These are phyloP conservation scores for Protaetia brevitarsis DNA, from an alignment of 1,140 invertebrate species.

Conservation along the genomic window DNA sequence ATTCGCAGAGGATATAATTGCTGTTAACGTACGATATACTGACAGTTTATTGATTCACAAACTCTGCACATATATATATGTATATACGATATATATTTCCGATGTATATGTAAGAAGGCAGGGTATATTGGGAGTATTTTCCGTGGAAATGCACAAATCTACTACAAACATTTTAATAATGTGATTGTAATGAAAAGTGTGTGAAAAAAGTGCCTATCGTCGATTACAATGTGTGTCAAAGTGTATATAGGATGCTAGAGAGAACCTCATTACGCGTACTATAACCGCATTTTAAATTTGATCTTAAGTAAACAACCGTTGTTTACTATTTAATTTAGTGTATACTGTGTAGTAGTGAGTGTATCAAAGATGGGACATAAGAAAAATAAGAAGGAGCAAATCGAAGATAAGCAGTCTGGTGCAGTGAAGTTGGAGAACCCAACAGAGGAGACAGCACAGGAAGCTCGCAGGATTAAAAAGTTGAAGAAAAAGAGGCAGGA, in stretches of 20 bases:
- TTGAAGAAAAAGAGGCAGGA: background rate
- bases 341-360: background rate
- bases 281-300: background rate
- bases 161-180: background rate
- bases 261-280: background rate
- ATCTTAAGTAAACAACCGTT: background rate
- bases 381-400: conserved; percentile 11
- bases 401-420: background rate
- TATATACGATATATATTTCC: no score
- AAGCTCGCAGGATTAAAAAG: background rate
- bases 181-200: background rate
- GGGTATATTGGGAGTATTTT: no score
- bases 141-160: background rate
- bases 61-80: no score
- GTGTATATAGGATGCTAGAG: background rate
- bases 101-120: no score
- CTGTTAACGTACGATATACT: no score
- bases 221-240: background rate
- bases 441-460: background rate
- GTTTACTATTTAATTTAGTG: conserved; percentile 6
- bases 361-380: background rate
- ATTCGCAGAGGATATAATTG: no score
- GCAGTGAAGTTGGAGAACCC: background rate
- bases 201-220: background rate
- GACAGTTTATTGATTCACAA: no score